Base-by-base conservation (phyloP, 1,140 invertebrate genomes). In the Tyrophagus putrescentiae region DNA sequence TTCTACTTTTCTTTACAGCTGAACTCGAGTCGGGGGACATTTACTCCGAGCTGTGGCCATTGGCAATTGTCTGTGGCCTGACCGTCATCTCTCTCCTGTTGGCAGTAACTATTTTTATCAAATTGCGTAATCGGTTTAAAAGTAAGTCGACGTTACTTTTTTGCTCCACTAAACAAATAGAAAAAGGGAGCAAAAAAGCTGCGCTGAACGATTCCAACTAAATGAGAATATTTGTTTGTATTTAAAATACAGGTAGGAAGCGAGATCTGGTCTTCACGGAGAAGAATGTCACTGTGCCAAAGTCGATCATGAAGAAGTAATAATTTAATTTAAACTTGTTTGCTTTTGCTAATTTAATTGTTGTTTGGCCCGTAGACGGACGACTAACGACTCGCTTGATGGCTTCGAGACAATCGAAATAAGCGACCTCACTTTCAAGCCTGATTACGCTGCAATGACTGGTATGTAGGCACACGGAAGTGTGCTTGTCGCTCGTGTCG, bases 261-360 rank as follows among this genome's bases (percentile, higher is more conserved):
- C 7, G 45, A 7, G 18, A 21, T 13, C 23, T 48, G 45, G 45
- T 48, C 21, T 48, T 7, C 45, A 48, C 45, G 21, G 45, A 48
- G 45, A 48, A 48, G 45, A n/a, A n/a, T n/a, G 45, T 6, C 18
- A 48, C 7, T 7, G 13, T 48, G 45, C 45, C 45, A 21, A 48
- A 48, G 45, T 48, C 45, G 21, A 48, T 48, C 45, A 48, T 48
- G 45, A 48, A 48, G 45, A 48, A 48, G 45, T 48, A 48, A 13
- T 39, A 39, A 48, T 48, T 21, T 21, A 48, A 48, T 48, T 9
- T 7, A 48, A 48, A 48, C 45, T 48, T 48, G 45, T 48, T 48
- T 48, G 45, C 45, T 29, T 7, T 21, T 48, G 45, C 45, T 48
- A 48, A 48, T 48, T 48, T 21, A 29, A 48, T 48, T 48, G 45